Evolutionary conservation across 92 coral and sea anemone species (phyloP).

Genomic region (Virgularia gustaviana): DNA sequence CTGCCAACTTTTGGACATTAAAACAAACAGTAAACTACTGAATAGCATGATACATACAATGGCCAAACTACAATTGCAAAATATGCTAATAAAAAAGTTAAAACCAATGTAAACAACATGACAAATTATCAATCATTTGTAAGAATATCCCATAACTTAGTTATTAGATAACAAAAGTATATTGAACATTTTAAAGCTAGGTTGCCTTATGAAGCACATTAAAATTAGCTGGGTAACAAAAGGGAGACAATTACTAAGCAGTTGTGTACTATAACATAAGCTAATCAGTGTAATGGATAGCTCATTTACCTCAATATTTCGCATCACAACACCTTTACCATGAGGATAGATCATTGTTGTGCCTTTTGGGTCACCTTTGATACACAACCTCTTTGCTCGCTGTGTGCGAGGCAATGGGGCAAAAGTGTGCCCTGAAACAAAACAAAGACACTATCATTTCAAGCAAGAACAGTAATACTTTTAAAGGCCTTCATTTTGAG

Average conservation of each 20-base stretch:
- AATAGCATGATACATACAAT: no score
- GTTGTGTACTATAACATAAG: constrained; percentile 1
- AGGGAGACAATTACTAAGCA: background rate
- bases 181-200: background rate
- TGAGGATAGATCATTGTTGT: constrained; percentile 78
- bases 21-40: no score
- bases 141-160: no score
- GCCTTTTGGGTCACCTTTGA: constrained; percentile 94
- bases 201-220: background rate
- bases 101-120: no score
- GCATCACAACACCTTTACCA: constrained; percentile 74
- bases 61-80: no score
- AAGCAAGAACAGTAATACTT: no score
- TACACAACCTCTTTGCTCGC: constrained; percentile 67
- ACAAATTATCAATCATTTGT: no score
- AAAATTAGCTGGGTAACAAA: background rate
- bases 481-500: no score
- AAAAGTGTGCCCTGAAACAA: constrained; percentile 60
- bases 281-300: no score
- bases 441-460: background rate
- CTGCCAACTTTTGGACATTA: no score
- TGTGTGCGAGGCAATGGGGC: constrained; percentile 70
- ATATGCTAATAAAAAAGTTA: no score
- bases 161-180: background rate
- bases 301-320: constrained; percentile 80